These are phyloP conservation scores for Mellilla xanthometata DNA, from an alignment of 2,888 invertebrate species.

Conservation along the genomic window DNA sequence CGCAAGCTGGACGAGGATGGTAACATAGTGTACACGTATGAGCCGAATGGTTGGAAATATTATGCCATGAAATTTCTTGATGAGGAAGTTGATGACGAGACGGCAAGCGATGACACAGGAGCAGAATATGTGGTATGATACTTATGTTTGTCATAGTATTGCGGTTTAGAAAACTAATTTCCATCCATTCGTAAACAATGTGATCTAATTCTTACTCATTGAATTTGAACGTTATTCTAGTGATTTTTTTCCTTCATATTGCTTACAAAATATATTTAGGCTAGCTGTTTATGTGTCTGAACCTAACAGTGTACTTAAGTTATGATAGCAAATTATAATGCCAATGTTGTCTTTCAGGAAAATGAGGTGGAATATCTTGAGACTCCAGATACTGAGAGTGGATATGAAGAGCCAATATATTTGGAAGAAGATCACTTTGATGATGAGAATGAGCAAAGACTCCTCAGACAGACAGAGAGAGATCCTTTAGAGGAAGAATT, in stretches of 20 bases:
- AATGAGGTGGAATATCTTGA: slow-evolving; percentile 24
- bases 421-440: slow-evolving; percentile 9
- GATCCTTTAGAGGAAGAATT: slow-evolving; percentile 37
- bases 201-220: no score
- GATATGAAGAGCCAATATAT: slow-evolving; percentile 18
- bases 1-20: slow-evolving; percentile 36
- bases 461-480: no score
- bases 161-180: no score
- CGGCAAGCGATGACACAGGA: slow-evolving; percentile 20
- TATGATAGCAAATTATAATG: no score
- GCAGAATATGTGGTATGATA: slow-evolving; percentile 17
- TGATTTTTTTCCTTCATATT: no score
- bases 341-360: slow-evolving; percentile 28
- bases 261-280: no score
- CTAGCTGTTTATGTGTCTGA: no score
- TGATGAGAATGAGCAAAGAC: no score
- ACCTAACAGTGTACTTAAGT: no score
- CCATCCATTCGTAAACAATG: no score
- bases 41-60: slow-evolving; percentile 44
- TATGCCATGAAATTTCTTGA: slow-evolving; percentile 39
- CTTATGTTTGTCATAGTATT: no score
- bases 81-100: slow-evolving; percentile 19
- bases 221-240: no score
- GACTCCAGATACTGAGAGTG: slow-evolving; percentile 20
- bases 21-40: slow-evolving; percentile 35